Conservation (phyloP, 2,888 invertebrate genomes). For the Tetragnatha montana region DNA sequence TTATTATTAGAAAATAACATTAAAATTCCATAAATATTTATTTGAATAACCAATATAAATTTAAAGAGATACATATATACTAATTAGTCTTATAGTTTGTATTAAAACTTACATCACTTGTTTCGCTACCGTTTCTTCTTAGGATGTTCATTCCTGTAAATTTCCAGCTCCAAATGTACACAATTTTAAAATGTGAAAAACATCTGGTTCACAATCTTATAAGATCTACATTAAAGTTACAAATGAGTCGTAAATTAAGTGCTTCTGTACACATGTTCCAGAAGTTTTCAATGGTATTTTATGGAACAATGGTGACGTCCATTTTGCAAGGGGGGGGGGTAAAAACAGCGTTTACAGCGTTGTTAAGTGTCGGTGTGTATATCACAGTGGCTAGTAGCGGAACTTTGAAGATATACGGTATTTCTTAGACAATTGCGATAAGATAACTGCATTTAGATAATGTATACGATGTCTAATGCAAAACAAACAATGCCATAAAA, state of each 20-base stretch:
- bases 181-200: background rate
- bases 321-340: background rate
- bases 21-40: no score
- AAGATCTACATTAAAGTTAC: background rate
- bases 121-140: background rate
- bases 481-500: background rate
- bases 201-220: background rate
- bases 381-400: background rate
- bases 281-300: background rate
- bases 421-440: background rate
- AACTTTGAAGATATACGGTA: background rate
- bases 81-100: no score
- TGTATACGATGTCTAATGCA: background rate
- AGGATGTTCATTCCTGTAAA: background rate
- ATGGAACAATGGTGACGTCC: background rate
- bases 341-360: background rate
- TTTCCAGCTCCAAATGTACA: background rate
- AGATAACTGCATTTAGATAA: background rate
- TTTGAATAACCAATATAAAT: no score
- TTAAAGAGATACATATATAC: no score
- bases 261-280: background rate
- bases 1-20: no score
- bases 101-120: background rate
- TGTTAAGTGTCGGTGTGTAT: background rate
- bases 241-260: background rate